Evolutionary conservation across 2,113 vertebrate genomes (phyloP), one percentile per base, ranked within the genome.

Genomic region (Syrmaticus mikado): DNA sequence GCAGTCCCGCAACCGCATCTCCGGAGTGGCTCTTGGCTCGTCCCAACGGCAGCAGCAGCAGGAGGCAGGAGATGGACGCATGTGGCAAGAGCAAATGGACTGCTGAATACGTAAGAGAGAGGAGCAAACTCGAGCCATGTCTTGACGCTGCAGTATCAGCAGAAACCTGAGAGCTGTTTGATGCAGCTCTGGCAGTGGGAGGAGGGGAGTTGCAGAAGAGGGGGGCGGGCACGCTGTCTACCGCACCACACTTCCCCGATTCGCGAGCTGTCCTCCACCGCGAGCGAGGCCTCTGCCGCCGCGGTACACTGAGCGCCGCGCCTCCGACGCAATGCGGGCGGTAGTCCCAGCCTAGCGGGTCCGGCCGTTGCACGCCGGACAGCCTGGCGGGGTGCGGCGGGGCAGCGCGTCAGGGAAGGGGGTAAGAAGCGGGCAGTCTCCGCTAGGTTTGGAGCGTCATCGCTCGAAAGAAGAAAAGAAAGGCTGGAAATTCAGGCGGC

Each of bases 121-220:
- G 97, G 95, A 96, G 97, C 97, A 95, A 97, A 97, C 97, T 97
- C 97, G 97, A 98, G 98, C 98, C 98, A 98, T 99, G 98, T 98
- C 98, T 98, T 98, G 98, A 97, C 98, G 98, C 98, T 98, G 98
- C 98, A 98, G 98, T 97, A 98, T 99, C 99, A 99, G 99, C 99
- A 99, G 97, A 99, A 99, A 98, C 98, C 97, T 94, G 98, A 97
- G 97, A 94, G 97, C 97, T 96, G 94, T 93, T 97, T 97, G 97
- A 97, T 97, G 97, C 95, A 94, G 97, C 95, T 67, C 50, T 64
- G 96, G 94, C 71, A 90, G 91, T 85, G 93, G 92, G 82, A 61
- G 94, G 96, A 90, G 52, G 82, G 88, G 81, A 79, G 76, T 57
- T 18, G 50, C 67, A 9, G 48, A 55, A 50, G 70, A 36, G 64